Evolutionary conservation across 2,888 invertebrate genomes (phyloP), one percentile per base, ranked within the genome.

Genomic region (Oscheius sp.): DNA sequence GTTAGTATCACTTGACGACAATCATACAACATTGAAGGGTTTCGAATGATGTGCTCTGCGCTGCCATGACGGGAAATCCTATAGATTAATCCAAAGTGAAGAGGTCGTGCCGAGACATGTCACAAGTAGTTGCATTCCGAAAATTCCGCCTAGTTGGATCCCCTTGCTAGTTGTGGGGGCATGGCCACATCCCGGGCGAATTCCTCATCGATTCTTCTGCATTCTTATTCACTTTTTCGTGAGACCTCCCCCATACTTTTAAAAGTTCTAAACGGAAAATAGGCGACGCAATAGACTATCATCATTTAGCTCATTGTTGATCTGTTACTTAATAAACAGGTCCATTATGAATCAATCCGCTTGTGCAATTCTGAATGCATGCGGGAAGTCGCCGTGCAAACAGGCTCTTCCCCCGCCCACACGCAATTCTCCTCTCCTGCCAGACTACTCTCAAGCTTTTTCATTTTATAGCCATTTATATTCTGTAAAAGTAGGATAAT

Each of bases 341-440:
- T 59, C 26, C 28, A 44, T 30, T 30, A n/a, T 44, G 59, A 59
- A 59, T 59, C 59, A 59, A 59, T 59, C 59, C 59, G 59, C 59
- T 41, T 59, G 59, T 44, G 44, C 59, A 59, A 57, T 59, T 59
- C 59, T 44, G 59, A 59, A 59, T 59, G 59, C 59, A 59, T 59
- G 59, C 59, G 59, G 54, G 59, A 59, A 59, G 59, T 59, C 44
- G 59, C 59, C 59, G 59, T 59, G 59, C 59, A 59, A 59, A 59
- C 59, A 59, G 59, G 44, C 59, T 59, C 59, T 59, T 41, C 59
- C 44, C 54, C 54, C 59, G 41, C 59, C 59, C 59, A 59, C 59
- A 59, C 59, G 59, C 59, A 59, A 59, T 59, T 59, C 59, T 59
- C 36, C 26, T 9, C 41, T 41, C 44, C 59, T 44, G 24, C 41